Percentiles rank a stretch among this genome's conserved stretches.
Conservation (phyloP, 1,140 invertebrate species). For the Parapsyche elsis region DNA sequence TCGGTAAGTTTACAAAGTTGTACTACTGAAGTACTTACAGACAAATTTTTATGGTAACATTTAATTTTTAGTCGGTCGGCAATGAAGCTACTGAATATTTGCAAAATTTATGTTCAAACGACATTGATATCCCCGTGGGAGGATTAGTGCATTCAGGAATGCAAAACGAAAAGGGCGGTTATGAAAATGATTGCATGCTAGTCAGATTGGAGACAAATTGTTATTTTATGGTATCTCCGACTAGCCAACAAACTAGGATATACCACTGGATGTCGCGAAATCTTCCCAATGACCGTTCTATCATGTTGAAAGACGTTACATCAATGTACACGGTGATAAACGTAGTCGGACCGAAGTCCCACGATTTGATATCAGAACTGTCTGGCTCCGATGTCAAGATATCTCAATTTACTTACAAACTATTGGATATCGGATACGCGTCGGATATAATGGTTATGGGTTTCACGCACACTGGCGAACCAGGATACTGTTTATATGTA, state of each 20-base stretch:
- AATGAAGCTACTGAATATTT: conserved; percentile 76
- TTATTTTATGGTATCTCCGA: conserved; percentile 88
- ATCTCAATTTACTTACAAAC: conserved; percentile 81
- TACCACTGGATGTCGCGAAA: conserved; percentile 79
- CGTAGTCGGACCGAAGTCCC: conserved; percentile 83
- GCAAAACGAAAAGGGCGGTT: conserved; percentile 83
- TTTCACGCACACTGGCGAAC: conserved; percentile 85
- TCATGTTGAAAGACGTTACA: conserved; percentile 80
- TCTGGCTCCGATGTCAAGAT: conserved; percentile 77
- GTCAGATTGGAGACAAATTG: conserved; percentile 77
- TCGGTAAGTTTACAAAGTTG: conserved; percentile 66
- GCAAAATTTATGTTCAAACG: conserved; percentile 81
- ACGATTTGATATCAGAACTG: conserved; percentile 77
- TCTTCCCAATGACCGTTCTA: conserved; percentile 73
- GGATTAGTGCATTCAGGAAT: conserved; percentile 83
- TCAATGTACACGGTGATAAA: conserved; percentile 88
- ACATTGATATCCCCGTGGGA: conserved; percentile 79
- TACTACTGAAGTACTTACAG: too few relatives aligned
- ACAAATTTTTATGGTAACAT: neutral
- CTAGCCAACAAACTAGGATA: conserved; percentile 82
- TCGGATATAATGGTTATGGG: conserved; percentile 83
- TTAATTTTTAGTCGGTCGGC: conserved; percentile 65
- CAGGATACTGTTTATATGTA: conserved; percentile 85
- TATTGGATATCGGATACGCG: conserved; percentile 80
- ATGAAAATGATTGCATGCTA: conserved; percentile 85